Evolutionary conservation across 2,888 invertebrate genomes (phyloP), one percentile per base, ranked within the genome.

Genomic region (Cordilura impudica): DNA sequence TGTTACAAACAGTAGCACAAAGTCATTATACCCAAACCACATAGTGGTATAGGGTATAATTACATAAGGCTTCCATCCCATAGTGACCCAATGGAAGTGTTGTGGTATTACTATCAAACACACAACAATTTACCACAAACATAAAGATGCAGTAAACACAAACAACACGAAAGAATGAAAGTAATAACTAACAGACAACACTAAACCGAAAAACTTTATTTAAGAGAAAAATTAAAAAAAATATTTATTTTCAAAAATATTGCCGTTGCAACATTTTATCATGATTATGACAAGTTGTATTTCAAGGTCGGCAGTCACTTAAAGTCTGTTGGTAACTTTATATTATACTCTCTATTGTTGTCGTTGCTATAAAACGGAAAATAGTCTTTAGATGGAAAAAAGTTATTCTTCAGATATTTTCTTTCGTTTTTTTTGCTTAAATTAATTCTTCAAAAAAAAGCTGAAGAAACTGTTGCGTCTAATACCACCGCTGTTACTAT

Each of bases 241-340:
- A 49, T 26, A 51, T 51, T 12, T n/a, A 12, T 56, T 67, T 53
- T 56, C 18, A 45, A 21, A 35, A 0, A 6, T n/a, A 14, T 35
- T 79, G 56, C 67, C 35, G 5, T 65, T 77, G 73, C 54, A 63
- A 45, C 56, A 63, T 58, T 70, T 56, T 67, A 54, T 80, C 60
- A 58, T 70, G 61, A 63, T 61, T 73, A 65, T 70, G 70, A 67
- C 74, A 74, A 76, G 67, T 75, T 72, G 53, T 73, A 56, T 23
- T 80, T 67, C 23, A 51, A 51, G 58, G 76, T 60, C 77, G 76
- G 60, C 72, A 45, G 43, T 60, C 60, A 61, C 47, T 71, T 54
- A 67, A 69, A 69, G 31, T 72, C 23, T 73, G 58, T 65, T 54
- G 53, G 35, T 19, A 71, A 75, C 63, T 61, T 63, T 66, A 19